Conservation (phyloP, 2,797 vertebrate genomes). For the Capromys pilorides region DNA sequence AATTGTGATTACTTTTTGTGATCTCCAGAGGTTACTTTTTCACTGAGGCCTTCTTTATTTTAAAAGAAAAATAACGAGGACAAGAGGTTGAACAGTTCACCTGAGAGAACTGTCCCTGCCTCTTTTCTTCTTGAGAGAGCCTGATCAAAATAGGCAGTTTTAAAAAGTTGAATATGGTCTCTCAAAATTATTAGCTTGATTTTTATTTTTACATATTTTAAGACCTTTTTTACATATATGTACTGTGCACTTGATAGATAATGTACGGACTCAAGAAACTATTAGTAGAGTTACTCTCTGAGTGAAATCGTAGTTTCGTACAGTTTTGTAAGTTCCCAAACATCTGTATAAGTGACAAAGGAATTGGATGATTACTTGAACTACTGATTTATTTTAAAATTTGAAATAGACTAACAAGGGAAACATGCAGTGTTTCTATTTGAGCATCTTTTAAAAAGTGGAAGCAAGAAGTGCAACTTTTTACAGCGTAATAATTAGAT, state of each 20-base stretch:
- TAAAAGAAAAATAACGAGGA: conserved; percentile 22
- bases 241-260: neutral
- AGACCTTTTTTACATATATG: neutral
- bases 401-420: neutral
- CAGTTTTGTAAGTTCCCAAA: neutral
- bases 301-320: conserved; percentile 3
- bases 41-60: conserved; percentile 56
- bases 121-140: neutral
- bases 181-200: neutral
- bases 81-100: neutral
- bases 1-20: conserved; percentile 17
- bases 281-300: conserved; percentile 29
- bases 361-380: neutral
- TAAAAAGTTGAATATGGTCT: conserved; percentile 6
- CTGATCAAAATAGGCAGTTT: neutral
- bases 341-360: neutral
- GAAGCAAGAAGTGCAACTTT: conserved; percentile 21
- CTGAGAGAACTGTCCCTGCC: neutral
- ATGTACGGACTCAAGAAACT: neutral
- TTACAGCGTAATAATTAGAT: neutral
- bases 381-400: conserved; percentile 30
- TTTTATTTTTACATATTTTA: conserved; percentile 28
- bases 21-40: neutral
- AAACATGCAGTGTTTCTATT: conserved; percentile 11
- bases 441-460: conserved; percentile 11